Evolutionary conservation across 53 echinoderm and acorn worm species (phyloP).

Genomic region (Holothuria leucospilota): DNA sequence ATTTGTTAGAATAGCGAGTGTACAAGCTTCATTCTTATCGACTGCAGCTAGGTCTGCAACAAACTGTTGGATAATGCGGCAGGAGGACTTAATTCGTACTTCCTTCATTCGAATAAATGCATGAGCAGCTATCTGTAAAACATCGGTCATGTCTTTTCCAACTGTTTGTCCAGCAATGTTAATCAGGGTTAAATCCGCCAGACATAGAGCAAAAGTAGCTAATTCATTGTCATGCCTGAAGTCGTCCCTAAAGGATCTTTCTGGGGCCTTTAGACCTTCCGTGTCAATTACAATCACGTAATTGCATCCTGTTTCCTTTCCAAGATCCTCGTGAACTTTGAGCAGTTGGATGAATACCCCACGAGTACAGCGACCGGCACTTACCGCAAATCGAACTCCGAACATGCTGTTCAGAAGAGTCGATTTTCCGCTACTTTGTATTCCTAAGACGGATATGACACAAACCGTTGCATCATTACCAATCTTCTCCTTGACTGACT

Average conservation of each 20-base stretch:
- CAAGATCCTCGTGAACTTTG: neutral
- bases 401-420: constrained; percentile 24
- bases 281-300: constrained; percentile 29
- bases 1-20: neutral
- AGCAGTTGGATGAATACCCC: constrained; percentile 39
- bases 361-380: constrained; percentile 27
- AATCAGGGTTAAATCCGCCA: constrained; percentile 31
- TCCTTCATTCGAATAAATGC: constrained; percentile 41
- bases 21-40: constrained; percentile 23
- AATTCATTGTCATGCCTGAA: constrained; percentile 21
- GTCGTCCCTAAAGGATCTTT: neutral
- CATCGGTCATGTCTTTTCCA: constrained; percentile 44
- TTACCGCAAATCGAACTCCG: constrained; percentile 25
- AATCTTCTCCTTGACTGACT: neutral
- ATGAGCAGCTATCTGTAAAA: constrained; percentile 35
- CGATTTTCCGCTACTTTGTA: constrained; percentile 44
- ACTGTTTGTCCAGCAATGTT: constrained; percentile 40
- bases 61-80: constrained; percentile 36
- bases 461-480: neutral
- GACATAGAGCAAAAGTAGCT: constrained; percentile 34
- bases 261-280: constrained; percentile 32
- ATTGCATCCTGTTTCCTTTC: neutral
- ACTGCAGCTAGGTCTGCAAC: constrained; percentile 16
- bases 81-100: constrained; percentile 8
- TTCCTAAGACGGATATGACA: constrained; percentile 9